Conservation (phyloP, 2,797 vertebrate species). For the Hoplostethus atlanticus region DNA sequence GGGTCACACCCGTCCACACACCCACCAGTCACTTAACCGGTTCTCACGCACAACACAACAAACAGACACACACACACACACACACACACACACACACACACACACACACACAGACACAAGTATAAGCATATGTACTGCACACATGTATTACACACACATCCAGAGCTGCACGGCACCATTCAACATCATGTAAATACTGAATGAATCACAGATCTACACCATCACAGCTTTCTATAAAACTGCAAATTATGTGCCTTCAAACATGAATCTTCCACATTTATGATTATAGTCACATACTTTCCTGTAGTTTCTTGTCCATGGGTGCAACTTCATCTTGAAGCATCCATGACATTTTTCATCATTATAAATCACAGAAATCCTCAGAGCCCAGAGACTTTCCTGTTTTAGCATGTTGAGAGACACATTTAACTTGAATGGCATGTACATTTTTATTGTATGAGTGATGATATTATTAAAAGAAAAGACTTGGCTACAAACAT, state of each 20-base stretch:
- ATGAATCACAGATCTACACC: neutral
- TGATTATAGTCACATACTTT: neutral
- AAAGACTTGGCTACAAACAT: neutral
- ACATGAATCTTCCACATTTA: neutral
- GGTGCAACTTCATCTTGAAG: conserved; percentile 24
- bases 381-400: neutral
- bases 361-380: conserved; percentile 8
- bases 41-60: conserved; percentile 50
- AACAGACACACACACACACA: neutral
- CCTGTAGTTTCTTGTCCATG: neutral
- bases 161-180: no score
- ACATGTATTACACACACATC: neutral
- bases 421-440: conserved; percentile 14
- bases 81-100: neutral
- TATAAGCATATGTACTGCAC: conserved; percentile 5
- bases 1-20: conserved; percentile 81
- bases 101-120: neutral
- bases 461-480: neutral
- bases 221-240: neutral
- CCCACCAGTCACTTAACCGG: conserved; percentile 77
- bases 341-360: neutral
- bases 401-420: neutral
- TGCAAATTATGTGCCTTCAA: neutral
- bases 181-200: no score
- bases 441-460: neutral